phyloP scores from a whole-genome alignment of 2,888 invertebrate genomes.

The Boloria euphrosyne region DNA sequence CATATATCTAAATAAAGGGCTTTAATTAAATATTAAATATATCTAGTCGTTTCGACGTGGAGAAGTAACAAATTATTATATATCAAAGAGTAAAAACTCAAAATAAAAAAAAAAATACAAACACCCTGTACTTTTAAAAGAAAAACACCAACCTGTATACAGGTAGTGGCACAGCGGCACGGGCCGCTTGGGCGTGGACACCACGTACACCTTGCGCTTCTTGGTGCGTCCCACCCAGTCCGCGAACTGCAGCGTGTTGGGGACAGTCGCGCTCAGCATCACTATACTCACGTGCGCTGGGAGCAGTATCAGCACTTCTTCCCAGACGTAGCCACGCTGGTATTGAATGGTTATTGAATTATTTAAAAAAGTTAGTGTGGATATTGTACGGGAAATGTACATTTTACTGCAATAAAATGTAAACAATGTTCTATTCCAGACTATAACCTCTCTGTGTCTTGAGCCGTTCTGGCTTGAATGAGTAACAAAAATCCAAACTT shows the following conservation, averaged over 20 bases:
- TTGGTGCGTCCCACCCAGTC: slow-evolving; percentile 95
- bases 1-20: no score
- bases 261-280: slow-evolving; percentile 98
- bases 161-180: slow-evolving; percentile 97
- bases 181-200: slow-evolving; percentile 95
- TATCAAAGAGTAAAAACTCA: no score
- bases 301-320: slow-evolving; percentile 97
- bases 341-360: slow-evolving; percentile 14
- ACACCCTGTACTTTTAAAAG: not conserved
- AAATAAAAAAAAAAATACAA: no score
- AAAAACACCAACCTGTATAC: slow-evolving; percentile 83
- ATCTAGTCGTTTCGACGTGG: no score
- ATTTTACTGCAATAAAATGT: no score
- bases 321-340: slow-evolving; percentile 99
- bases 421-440: no score
- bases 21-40: no score
- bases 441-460: no score
- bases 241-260: slow-evolving; percentile 97
- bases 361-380: no score
- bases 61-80: no score
- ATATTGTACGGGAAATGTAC: no score
- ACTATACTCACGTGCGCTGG: slow-evolving; percentile 98
- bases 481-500: not conserved
- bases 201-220: slow-evolving; percentile 94
- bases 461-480: no score